These are phyloP conservation scores for Oryzias woworae DNA, from an alignment of 2,113 vertebrate species.

Conservation along the genomic window DNA sequence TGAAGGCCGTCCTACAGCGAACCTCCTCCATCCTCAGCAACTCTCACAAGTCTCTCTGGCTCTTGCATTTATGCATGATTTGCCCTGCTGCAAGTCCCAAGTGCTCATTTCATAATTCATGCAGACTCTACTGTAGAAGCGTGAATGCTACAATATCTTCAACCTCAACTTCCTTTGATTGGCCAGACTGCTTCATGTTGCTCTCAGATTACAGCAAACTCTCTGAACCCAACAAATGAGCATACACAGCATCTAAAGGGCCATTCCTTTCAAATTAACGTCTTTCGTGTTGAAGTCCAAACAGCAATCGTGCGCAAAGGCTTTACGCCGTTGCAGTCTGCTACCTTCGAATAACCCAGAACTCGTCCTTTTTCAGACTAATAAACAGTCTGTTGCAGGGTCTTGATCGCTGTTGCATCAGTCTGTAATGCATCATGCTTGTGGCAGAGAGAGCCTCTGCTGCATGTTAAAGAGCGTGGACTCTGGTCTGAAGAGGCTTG, in stretches of 20 bases:
- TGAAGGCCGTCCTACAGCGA: conserved; percentile 45
- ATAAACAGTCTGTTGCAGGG: conserved; percentile 54
- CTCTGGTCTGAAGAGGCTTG: conserved; percentile 9
- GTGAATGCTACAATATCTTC: conserved; percentile 65
- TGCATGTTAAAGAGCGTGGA: conserved; percentile 56
- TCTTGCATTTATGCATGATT: conserved; percentile 79
- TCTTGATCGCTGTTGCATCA: conserved; percentile 71
- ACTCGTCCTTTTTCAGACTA: conserved; percentile 17
- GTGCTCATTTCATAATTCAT: conserved; percentile 78
- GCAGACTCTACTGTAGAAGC: conserved; percentile 63
- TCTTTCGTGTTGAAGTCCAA: not conserved
- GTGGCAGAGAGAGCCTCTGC: conserved; percentile 36
- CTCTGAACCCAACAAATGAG: conserved; percentile 4
- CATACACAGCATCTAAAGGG: not conserved
- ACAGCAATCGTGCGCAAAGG: not conserved
- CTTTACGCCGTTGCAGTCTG: not conserved
- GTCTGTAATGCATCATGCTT: conserved; percentile 53
- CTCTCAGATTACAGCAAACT: conserved; percentile 31
- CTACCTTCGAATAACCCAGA: conserved; percentile 7
- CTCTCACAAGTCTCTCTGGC: conserved; percentile 51
- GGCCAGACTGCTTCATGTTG: conserved; percentile 21
- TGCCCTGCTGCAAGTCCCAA: conserved; percentile 64
- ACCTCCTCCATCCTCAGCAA: conserved; percentile 43
- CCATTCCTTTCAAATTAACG: not conserved
- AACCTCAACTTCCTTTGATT: conserved; percentile 57